Conservation (phyloP, 2,797 vertebrate genomes). For the Pipistrellus kuhlii region DNA sequence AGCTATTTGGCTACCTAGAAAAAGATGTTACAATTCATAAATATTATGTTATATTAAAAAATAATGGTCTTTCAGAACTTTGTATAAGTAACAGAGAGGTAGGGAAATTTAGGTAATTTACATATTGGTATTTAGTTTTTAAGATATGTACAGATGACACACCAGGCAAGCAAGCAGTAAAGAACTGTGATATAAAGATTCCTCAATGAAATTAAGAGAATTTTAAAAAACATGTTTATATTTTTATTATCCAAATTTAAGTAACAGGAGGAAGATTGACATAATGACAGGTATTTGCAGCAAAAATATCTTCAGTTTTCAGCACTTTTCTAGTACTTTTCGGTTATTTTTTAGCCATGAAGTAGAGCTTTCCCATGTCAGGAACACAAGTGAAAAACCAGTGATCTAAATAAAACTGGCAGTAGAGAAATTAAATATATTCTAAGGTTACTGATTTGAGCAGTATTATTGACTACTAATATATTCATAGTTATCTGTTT, state of each 20-base stretch:
- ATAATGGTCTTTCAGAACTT: conserved; percentile 38
- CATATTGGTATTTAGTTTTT: conserved; percentile 39
- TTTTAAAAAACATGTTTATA: neutral
- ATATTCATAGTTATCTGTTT: neutral
- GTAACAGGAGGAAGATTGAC: neutral
- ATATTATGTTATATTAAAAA: neutral
- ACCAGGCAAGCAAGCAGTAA: neutral
- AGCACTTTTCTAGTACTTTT: conserved; percentile 31
- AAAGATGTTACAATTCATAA: conserved; percentile 52
- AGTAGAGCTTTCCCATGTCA: neutral
- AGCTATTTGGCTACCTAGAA: conserved; percentile 46
- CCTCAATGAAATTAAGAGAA: conserved; percentile 50
- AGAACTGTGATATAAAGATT: neutral
- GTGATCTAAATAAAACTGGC: neutral
- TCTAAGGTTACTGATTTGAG: neutral
- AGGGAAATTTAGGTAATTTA: conserved; percentile 10
- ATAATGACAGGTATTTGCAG: neutral
- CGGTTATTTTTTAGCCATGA: neutral
- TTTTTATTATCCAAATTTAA: conserved; percentile 42
- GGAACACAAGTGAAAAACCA: neutral
- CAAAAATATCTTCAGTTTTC: conserved; percentile 9
- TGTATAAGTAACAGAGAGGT: conserved; percentile 55
- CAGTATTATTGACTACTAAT: neutral
- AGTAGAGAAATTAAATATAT: neutral
- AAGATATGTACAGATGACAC: neutral